Evolutionary conservation across 2,113 vertebrate species (phyloP).

Genomic region (Microcebus griseorufus): DNA sequence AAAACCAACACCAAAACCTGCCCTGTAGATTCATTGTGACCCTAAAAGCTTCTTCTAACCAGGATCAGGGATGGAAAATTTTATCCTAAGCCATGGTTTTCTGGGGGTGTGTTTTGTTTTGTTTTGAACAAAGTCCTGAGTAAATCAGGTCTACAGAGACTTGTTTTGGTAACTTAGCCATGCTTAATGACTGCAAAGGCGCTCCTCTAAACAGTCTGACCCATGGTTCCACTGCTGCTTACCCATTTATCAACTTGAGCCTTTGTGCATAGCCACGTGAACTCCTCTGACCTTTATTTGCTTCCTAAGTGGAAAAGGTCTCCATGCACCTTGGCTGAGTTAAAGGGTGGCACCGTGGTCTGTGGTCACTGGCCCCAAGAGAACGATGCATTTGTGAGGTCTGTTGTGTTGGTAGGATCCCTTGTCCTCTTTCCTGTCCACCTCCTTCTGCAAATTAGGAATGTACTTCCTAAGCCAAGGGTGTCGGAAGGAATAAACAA

Average conservation of each 20-base stretch:
- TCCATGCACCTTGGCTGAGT: background rate
- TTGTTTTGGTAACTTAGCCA: background rate
- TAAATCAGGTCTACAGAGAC: background rate
- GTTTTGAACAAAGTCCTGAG: slow-evolving; percentile 12
- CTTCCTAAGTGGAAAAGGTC: background rate
- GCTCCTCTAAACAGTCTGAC: background rate
- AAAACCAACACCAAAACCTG: background rate
- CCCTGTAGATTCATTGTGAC: background rate
- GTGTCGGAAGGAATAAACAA: background rate
- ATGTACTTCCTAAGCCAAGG: background rate
- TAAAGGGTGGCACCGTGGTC: background rate
- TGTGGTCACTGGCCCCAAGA: background rate
- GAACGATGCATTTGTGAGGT: background rate
- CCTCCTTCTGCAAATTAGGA: slow-evolving; percentile 7
- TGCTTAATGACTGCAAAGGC: background rate
- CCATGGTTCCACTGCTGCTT: background rate
- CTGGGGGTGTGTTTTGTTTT: background rate
- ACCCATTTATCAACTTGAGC: background rate
- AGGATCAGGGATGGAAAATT: slow-evolving; percentile 33
- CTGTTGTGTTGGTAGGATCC: background rate
- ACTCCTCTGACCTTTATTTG: background rate
- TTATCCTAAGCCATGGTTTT: slow-evolving; percentile 33
- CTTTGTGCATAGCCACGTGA: background rate
- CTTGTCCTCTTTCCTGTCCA: background rate
- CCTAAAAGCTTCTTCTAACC: background rate